These are phyloP conservation scores for Galbula dea DNA, from an alignment of 2,113 vertebrate genomes.

Conservation along the genomic window DNA sequence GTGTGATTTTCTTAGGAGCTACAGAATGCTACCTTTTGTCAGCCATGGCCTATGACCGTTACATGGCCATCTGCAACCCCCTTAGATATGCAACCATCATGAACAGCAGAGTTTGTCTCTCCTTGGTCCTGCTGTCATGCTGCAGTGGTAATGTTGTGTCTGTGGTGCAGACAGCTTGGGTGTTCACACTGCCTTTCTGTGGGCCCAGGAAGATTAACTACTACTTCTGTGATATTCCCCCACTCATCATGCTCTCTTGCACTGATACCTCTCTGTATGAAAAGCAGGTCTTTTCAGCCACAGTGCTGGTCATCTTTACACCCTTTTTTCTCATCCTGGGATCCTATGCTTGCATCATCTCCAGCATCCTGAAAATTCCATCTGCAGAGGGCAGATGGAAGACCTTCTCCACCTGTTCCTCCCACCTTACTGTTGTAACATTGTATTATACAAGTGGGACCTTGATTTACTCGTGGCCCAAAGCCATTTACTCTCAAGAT, in stretches of 20 bases:
- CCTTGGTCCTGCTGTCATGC: background rate
- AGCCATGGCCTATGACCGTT: background rate
- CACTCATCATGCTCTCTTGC: background rate
- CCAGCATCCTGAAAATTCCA: background rate
- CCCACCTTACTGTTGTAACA: background rate
- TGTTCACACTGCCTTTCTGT: background rate
- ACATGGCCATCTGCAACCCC: background rate
- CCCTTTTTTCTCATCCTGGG: background rate
- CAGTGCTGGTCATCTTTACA: background rate
- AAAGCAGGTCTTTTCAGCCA: background rate
- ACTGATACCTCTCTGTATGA: background rate
- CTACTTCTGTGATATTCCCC: conserved; percentile 32
- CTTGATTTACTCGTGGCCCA: conserved; percentile 8
- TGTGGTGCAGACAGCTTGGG: background rate
- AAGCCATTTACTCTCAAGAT: background rate
- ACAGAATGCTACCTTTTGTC: background rate
- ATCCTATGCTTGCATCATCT: background rate
- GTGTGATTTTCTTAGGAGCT: background rate
- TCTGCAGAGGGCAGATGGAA: background rate
- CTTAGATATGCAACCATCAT: background rate
- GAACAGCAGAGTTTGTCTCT: background rate
- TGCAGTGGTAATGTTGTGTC: background rate
- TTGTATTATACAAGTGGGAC: background rate
- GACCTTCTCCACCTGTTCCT: conserved; percentile 44
- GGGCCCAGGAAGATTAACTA: background rate